Base-by-base conservation (phyloP, 2,113 vertebrate species). In the Choloepus hoffmanni region DNA sequence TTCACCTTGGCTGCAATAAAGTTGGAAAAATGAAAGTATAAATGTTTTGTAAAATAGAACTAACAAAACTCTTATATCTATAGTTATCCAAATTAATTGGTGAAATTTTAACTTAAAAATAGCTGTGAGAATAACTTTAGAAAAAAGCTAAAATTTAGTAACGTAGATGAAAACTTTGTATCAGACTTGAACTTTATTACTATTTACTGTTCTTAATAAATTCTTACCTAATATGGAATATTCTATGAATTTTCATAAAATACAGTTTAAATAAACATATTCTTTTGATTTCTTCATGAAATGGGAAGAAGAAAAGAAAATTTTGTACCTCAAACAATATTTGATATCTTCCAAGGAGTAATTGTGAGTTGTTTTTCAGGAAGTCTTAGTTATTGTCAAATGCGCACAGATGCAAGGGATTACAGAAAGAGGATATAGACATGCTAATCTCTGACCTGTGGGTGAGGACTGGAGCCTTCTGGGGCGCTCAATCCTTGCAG, bases 1-100 rank as follows among this genome's bases (percentile, higher is more conserved):
- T 88, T 92, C 30, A 90, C 33, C 45, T 88, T 93, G 78, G 36
- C 85, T 76, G 24, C 3, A 63, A n/a, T 83, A 77, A 84, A 93
- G 2, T 77, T 94, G 33, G 95, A 85, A 81, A 36, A 86, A 53
- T 10, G 63, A 89, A 89, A 89, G 11, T 28, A 65, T 72, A 82
- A n/a, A 50, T 53, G 77, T 60, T 72, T 92, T 88, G 48, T 13
- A 55, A 55, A 55, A 55, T 13, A 55, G 53, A 55, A 50, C 62
- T 87, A 82, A 53, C 13, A 81, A 23, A 78, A 7, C 8, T 70
- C 1, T 50, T 36, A 43, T 70, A 70, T 28, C 33, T 96, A 84
- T 2, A 92, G 36, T 60, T n/a, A 90, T 60, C 7, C 55, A 77
- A 95, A 86, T 89, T 84, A 94, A 77, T 1, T 24, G 67, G 36